phyloP scores from a whole-genome alignment of 2,888 invertebrate species.

The Tricholauxania praeusta region DNA sequence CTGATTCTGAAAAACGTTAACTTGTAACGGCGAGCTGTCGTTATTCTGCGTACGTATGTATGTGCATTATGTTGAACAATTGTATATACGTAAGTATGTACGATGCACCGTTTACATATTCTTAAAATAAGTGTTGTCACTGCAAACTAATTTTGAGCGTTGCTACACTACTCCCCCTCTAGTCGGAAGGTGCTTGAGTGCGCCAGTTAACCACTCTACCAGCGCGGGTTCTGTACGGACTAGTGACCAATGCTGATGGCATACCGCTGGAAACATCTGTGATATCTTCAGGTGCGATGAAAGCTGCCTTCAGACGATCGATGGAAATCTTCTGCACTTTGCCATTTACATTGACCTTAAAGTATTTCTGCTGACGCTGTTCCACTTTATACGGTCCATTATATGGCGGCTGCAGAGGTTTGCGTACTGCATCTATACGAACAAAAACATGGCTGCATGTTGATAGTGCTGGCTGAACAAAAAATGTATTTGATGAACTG shows the following conservation, averaged over 20 bases:
- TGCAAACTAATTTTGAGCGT: too few species aligned
- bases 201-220: neutral
- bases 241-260: neutral
- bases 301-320: slow-evolving; percentile 8
- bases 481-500: neutral
- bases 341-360: too few species aligned
- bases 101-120: too few species aligned
- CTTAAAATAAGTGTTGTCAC: too few species aligned
- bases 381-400: neutral
- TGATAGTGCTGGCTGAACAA: slow-evolving; percentile 4
- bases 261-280: neutral
- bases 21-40: too few species aligned
- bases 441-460: neutral
- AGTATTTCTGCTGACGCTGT: too few species aligned
- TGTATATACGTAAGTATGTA: too few species aligned
- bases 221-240: neutral
- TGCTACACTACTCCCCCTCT: neutral
- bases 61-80: too few species aligned
- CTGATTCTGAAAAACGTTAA: too few species aligned
- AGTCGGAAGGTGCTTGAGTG: neutral
- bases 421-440: neutral
- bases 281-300: neutral
- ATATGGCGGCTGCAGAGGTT: too few species aligned
- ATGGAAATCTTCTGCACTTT: neutral
- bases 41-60: too few species aligned